Percentiles rank a stretch among this genome's conserved stretches.
These are phyloP conservation scores for Melinopterus prodromus DNA, from an alignment of 2,888 invertebrate species.

Conservation along the genomic window DNA sequence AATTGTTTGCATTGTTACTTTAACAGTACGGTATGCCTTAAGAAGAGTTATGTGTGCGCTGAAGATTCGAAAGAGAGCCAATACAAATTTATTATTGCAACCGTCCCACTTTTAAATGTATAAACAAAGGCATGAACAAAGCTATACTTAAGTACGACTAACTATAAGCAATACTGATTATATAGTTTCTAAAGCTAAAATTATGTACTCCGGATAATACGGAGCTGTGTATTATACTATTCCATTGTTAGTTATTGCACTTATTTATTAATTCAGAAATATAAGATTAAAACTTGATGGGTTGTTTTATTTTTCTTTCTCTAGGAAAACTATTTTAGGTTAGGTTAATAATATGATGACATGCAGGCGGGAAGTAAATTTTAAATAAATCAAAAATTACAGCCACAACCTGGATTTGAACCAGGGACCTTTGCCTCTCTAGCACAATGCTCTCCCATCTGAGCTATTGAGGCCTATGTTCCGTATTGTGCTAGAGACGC, in stretches of 20 bases:
- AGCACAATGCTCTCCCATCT: too few species aligned
- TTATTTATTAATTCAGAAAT: neutral
- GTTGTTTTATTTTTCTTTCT: neutral
- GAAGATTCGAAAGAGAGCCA: neutral
- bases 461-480: too few species aligned
- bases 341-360: too few species aligned
- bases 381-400: too few species aligned
- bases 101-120: neutral
- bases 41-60: neutral
- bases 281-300: neutral
- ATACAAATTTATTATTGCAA: neutral
- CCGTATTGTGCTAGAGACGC: too few species aligned
- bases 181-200: neutral
- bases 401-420: too few species aligned
- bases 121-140: neutral
- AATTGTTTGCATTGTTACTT: neutral
- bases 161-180: neutral
- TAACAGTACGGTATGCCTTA: neutral
- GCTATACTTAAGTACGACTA: neutral
- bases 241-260: neutral
- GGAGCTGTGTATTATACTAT: neutral
- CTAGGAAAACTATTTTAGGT: neutral
- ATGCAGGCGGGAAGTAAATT: too few species aligned
- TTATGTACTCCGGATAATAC: neutral
- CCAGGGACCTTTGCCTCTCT: too few species aligned